These are phyloP conservation scores for Antheraea yamamai DNA, from an alignment of 2,888 invertebrate genomes.

Conservation along the genomic window DNA sequence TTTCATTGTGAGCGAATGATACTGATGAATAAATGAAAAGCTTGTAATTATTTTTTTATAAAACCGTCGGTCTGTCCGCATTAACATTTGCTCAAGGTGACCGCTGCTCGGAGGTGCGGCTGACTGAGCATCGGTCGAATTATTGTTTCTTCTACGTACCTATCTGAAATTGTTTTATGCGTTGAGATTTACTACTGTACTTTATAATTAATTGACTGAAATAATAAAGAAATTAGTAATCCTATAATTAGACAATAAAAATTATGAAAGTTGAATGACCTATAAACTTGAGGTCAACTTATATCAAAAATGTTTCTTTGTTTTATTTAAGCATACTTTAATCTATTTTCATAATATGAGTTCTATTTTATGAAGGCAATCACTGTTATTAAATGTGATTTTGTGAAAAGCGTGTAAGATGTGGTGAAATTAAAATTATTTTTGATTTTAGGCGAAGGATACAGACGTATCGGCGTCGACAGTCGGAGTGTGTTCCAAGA, in stretches of 20 bases:
- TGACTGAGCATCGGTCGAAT: conserved; percentile 74
- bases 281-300: neutral
- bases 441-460: conserved; percentile 87
- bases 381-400: too few relatives aligned
- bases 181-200: conserved; percentile 1
- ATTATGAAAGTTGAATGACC: neutral
- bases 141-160: conserved; percentile 53
- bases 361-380: neutral
- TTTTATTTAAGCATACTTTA: neutral
- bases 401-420: too few relatives aligned
- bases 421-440: neutral
- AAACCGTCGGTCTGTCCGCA: conserved; percentile 66
- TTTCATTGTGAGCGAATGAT: conserved; percentile 49
- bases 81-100: conserved; percentile 80
- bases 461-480: conserved; percentile 92
- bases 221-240: neutral
- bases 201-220: neutral
- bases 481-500: conserved; percentile 92
- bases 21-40: conserved; percentile 59
- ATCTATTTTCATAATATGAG: neutral
- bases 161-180: conserved; percentile 51
- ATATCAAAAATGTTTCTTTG: neutral
- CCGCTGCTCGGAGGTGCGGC: conserved; percentile 71
- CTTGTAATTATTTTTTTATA: conserved; percentile 62
- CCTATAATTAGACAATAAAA: neutral